Evolutionary conservation across 2,888 invertebrate genomes (phyloP), one percentile per base, ranked within the genome.

Genomic region (Chymomyza amoena): DNA sequence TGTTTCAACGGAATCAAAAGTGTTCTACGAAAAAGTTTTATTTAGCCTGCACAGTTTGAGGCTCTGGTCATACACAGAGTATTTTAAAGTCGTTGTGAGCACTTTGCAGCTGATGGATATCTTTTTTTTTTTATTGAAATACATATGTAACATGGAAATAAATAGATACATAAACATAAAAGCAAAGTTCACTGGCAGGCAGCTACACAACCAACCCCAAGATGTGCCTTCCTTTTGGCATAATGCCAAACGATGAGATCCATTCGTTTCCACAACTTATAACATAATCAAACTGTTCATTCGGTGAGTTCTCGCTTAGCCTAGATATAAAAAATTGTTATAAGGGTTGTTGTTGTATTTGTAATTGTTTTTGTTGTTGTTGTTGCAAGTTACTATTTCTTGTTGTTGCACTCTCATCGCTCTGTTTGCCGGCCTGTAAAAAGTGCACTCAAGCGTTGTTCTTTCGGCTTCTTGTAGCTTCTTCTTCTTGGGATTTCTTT

Each of bases 371-470:
- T n/a, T 57, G 61, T 68, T 50, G 62, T 57, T 59, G 59, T 56
- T 66, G 61, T 64, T 66, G 67, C n/a, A n/a, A 25, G 25, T 25
- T 64, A 61, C 20, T n/a, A 18, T 20, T 56, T 59, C 10, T 54
- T 54, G 67, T 61, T 78, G 76, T 60, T 32, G 32, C 32, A 32
- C 32, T 72, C 72, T 69, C 69, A 25, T 56, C 69, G 65, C 20
- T 59, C 39, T 66, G 60, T 20, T 61, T 59, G 69, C 79, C 87
- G 87, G 89, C 86, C 88, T 80, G 84, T 83, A 87, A 84, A 32
- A 84, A 84, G 54, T 84, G 80, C 89, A 84, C 73, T 82, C 78
- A 78, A 88, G 87, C 82, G 87, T 81, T 78, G 81, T 54, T 69
- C 71, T 67, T 73, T 82, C 70, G 64, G 52, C 61, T 69, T 28